Evolutionary conservation across 2,888 invertebrate species (phyloP).

Genomic region (Noctuana brunneofusca): DNA sequence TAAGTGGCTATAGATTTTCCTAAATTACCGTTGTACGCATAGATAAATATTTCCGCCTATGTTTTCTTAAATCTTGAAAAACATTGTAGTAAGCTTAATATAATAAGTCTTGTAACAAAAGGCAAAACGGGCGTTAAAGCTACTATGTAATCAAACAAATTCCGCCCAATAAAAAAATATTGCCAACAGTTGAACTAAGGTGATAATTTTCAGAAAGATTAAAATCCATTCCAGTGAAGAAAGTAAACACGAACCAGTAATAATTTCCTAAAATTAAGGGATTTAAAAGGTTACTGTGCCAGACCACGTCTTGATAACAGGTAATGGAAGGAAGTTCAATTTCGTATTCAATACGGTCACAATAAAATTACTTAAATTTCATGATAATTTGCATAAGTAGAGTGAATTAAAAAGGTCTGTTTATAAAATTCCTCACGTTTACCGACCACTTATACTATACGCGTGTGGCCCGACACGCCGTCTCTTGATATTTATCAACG

Average conservation of each 20-base stretch:
- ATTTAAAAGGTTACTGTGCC: constrained; percentile 33
- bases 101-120: no score
- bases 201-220: constrained; percentile 7
- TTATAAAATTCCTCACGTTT: constrained; percentile 25
- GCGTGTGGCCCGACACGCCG: constrained; percentile 35
- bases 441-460: constrained; percentile 10
- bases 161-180: neutral
- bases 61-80: neutral
- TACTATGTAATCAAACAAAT: neutral
- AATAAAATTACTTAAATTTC: constrained; percentile 32
- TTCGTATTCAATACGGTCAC: constrained; percentile 21
- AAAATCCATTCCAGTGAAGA: constrained; percentile 21
- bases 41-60: neutral
- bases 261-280: constrained; percentile 30
- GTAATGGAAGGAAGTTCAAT: constrained; percentile 27
- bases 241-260: constrained; percentile 19
- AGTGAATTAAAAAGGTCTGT: constrained; percentile 21
- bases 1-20: constrained; percentile 6
- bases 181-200: neutral
- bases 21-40: neutral
- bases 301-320: constrained; percentile 32
- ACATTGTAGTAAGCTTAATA: neutral
- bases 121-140: no score
- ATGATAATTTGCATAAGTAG: constrained; percentile 23
- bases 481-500: constrained; percentile 37